These are phyloP conservation scores for Pogonognathellus flavescens DNA, from an alignment of 1,140 invertebrate genomes.

Conservation along the genomic window DNA sequence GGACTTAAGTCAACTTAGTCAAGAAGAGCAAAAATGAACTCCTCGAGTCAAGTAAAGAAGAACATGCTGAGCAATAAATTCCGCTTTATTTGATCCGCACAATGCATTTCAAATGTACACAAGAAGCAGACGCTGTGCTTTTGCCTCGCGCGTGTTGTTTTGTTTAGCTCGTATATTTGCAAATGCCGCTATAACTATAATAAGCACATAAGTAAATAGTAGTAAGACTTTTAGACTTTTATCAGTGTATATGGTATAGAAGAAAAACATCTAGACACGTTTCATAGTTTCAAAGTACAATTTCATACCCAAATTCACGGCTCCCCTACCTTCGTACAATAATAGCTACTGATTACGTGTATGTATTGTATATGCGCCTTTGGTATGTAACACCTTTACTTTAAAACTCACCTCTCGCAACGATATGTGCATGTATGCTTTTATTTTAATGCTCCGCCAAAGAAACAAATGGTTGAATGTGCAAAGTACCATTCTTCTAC, in stretches of 20 bases:
- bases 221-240: neutral
- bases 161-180: conserved; percentile 15
- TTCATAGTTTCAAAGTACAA: too few relatives aligned
- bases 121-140: neutral
- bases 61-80: conserved; percentile 51
- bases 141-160: conserved; percentile 8
- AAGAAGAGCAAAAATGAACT: conserved; percentile 23
- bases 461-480: conserved; percentile 7
- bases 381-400: neutral
- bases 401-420: neutral
- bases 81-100: conserved; percentile 50
- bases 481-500: neutral
- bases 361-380: too few relatives aligned
- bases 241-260: neutral
- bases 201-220: too few relatives aligned
- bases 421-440: neutral
- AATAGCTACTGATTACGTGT: too few relatives aligned
- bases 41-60: conserved; percentile 20
- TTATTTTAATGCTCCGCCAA: neutral
- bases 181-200: too few relatives aligned
- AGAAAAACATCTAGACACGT: too few relatives aligned
- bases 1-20: conserved; percentile 12
- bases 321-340: too few relatives aligned
- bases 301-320: too few relatives aligned
- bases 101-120: conserved; percentile 36